phyloP scores from a whole-genome alignment of 2,797 vertebrate genomes.

The Mastacembelus armatus region DNA sequence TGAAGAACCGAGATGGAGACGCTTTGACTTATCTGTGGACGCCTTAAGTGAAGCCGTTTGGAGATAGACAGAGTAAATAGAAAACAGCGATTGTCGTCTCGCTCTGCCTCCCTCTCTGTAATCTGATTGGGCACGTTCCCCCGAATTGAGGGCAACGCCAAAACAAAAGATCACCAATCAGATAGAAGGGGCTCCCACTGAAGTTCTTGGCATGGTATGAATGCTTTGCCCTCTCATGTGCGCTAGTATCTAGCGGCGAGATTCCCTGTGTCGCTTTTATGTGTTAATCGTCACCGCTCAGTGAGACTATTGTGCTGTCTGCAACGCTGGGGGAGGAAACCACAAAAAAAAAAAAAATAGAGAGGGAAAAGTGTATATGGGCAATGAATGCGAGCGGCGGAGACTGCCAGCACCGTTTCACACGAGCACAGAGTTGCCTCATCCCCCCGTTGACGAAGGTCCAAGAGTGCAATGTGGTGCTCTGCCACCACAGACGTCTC shows the following conservation, averaged over 20 bases:
- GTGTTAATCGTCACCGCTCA: constrained; percentile 82
- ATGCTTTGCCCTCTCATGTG: constrained; percentile 79
- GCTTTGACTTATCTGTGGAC: constrained; percentile 62
- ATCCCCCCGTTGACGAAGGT: constrained; percentile 70
- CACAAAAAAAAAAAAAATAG: constrained; percentile 33
- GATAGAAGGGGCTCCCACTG: constrained; percentile 76
- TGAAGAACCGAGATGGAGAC: constrained; percentile 57
- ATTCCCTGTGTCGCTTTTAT: constrained; percentile 83
- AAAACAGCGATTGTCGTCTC: constrained; percentile 68
- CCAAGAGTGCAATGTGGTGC: constrained; percentile 74
- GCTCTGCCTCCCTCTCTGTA: constrained; percentile 69
- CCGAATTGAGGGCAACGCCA: constrained; percentile 74
- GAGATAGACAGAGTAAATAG: constrained; percentile 67
- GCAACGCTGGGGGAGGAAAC: constrained; percentile 73
- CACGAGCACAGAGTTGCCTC: constrained; percentile 75
- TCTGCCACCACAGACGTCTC: constrained; percentile 63
- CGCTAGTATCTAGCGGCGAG: constrained; percentile 78
- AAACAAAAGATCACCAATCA: constrained; percentile 83
- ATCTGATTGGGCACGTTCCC: constrained; percentile 80
- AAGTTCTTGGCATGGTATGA: constrained; percentile 78
- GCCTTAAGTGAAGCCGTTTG: constrained; percentile 67
- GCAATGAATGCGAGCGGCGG: constrained; percentile 71
- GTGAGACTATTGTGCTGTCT: constrained; percentile 80
- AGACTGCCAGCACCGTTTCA: constrained; percentile 79
- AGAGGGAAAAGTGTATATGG: constrained; percentile 50